phyloP scores from a whole-genome alignment of 37 sponge, comb jelly and placozoan species.

The Theonella swinhoei region DNA sequence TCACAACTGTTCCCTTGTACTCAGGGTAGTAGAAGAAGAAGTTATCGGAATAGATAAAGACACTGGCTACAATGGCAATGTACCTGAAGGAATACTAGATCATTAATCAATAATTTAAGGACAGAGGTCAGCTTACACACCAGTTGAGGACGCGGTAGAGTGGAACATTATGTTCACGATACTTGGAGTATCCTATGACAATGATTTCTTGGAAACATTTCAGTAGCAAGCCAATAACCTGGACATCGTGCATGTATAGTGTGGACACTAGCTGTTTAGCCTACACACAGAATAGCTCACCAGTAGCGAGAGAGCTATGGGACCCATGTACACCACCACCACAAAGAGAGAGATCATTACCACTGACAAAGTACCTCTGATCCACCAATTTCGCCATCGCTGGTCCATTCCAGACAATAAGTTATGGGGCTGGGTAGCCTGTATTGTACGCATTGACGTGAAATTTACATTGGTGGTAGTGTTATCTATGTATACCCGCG shows the following conservation, averaged over 20 bases:
- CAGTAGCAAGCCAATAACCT: constrained; percentile 72
- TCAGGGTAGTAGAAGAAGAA: constrained; percentile 71
- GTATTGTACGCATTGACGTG: neutral
- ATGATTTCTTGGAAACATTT: constrained; percentile 95
- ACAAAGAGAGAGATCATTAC: constrained; percentile 79
- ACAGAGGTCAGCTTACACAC: constrained; percentile 32
- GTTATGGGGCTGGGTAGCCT: too few relatives aligned
- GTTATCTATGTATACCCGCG: too few relatives aligned
- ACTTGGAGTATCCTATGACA: constrained; percentile 92
- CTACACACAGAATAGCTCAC: constrained; percentile 57
- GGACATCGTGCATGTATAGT: neutral
- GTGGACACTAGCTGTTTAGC: too few relatives aligned
- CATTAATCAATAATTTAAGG: neutral
- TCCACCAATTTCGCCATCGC: constrained; percentile 95
- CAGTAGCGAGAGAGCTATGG: constrained; percentile 73
- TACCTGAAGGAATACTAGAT: constrained; percentile 56
- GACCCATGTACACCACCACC: constrained; percentile 77
- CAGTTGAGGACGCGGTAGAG: constrained; percentile 88
- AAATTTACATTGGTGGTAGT: too few relatives aligned
- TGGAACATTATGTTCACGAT: constrained; percentile 86
- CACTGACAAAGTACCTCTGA: constrained; percentile 76
- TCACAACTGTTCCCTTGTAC: constrained; percentile 7
- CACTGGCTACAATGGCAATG: constrained; percentile 74
- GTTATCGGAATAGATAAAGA: constrained; percentile 84
- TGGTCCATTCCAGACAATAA: constrained; percentile 16